A percentile compares a stretch with the other conserved stretches of the same genome.
These are phyloP conservation scores for Antedon bifida DNA, from an alignment of 35 echinoderm and acorn worm genomes.

Conservation along the genomic window DNA sequence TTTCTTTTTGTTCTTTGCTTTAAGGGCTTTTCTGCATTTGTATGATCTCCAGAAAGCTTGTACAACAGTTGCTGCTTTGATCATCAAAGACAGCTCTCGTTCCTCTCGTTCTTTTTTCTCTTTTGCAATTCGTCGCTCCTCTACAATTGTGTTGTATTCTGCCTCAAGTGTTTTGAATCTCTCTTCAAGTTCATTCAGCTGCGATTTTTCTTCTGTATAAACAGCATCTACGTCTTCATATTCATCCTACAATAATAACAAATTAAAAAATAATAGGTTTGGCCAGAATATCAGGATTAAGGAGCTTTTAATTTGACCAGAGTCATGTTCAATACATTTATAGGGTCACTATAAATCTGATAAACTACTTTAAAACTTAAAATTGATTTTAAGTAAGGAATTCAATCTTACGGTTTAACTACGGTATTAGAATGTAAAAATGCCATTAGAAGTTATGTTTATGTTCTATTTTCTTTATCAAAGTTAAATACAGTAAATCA, in stretches of 20 bases:
- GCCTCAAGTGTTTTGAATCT: conserved; percentile 79
- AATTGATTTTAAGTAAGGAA: too few species aligned
- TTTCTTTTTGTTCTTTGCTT: conserved; percentile 79
- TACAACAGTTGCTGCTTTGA: conserved; percentile 78
- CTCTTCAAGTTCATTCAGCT: conserved; percentile 91
- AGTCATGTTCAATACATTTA: too few species aligned
- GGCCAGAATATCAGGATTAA: too few species aligned
- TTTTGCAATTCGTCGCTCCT: conserved; percentile 66
- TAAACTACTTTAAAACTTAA: too few species aligned
- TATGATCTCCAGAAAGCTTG: conserved; percentile 94
- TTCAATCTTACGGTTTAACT: too few species aligned
- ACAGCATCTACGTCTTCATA: conserved; percentile 91
- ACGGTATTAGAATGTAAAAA: too few species aligned
- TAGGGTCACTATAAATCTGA: too few species aligned
- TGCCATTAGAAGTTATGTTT: too few species aligned
- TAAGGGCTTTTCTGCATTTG: conserved; percentile 85
- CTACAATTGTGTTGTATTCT: conserved; percentile 73
- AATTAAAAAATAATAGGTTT: background rate
- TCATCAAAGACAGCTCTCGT: conserved; percentile 64
- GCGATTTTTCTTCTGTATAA: conserved; percentile 95
- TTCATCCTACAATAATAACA: conserved; percentile 46
- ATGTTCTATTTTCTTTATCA: too few species aligned
- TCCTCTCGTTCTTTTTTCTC: conserved; percentile 89
- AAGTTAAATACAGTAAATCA: too few species aligned
- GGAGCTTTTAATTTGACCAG: too few species aligned